Evolutionary conservation across 2,113 vertebrate species (phyloP).

Genomic region (Sorex araneus): DNA sequence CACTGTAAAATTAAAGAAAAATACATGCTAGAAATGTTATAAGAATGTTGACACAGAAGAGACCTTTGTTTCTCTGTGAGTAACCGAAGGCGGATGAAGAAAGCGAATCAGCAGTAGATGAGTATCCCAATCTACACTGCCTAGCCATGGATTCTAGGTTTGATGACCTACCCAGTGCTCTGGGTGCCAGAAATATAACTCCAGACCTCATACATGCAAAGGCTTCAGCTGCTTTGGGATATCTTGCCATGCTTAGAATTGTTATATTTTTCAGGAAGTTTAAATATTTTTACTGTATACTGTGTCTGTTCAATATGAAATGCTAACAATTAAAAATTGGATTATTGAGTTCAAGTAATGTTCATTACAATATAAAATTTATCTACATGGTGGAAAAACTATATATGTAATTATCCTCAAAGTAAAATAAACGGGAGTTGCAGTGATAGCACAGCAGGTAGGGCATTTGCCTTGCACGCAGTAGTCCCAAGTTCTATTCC

Average conservation of each 20-base stretch:
- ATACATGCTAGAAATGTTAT: not conserved
- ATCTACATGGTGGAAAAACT: not conserved
- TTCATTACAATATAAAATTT: not conserved
- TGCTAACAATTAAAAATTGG: not conserved
- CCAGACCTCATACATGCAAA: too few relatives aligned
- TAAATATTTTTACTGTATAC: not conserved
- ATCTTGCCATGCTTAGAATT: too few relatives aligned
- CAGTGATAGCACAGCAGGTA: too few relatives aligned
- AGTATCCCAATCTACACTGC: too few relatives aligned
- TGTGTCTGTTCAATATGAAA: constrained; percentile 1
- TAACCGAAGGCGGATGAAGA: not conserved
- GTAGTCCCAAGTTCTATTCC: too few relatives aligned
- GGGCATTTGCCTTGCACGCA: too few relatives aligned
- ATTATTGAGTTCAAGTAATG: not conserved
- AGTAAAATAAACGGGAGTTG: too few relatives aligned
- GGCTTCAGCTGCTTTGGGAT: too few relatives aligned
- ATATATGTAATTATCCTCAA: not conserved
- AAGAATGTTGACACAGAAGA: not conserved
- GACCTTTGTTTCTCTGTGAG: not conserved
- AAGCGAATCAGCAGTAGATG: not conserved
- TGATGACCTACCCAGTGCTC: too few relatives aligned
- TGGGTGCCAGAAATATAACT: too few relatives aligned
- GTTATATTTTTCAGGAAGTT: not conserved
- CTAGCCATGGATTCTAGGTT: too few relatives aligned
- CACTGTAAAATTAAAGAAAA: not conserved